Evolutionary conservation across 1,140 invertebrate genomes (phyloP), one percentile per base, ranked within the genome.

Genomic region (Brachionus rubens): DNA sequence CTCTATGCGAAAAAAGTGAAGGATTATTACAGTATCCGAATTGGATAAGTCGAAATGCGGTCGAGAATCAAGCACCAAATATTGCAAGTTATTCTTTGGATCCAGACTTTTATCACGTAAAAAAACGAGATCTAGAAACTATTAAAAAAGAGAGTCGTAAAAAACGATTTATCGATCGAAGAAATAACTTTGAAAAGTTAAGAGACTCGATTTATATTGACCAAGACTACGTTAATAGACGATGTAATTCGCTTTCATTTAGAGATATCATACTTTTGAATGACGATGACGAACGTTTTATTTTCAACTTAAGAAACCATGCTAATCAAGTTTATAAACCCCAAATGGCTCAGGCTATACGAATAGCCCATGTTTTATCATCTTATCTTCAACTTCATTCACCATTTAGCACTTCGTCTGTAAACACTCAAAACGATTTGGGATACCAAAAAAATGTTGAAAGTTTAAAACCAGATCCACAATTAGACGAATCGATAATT

Each of bases 201-300:
- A 48, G 68, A 48, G 68, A 72, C 50, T 72, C 68, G 10, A 54
- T 72, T 50, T 72, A 50, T 72, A 50, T 48, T 54, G 68, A 72
- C 24, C 30, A 36, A 16, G 33, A 72, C 21, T 1, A 28, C 28
- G 48, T 50, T 28, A 48, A 54, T 21, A 30, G 68, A 36, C 30
- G n/a, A 72, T 72, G 68, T 26, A 28, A 19, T 12, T 40, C 30
- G 21, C 21, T 50, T 3, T 50, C 50, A 40, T 72, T 72, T 40
- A 24, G 50, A 2, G 68, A 72, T 54, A 33, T 50, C 19, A 26
- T 72, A 10, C 30, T 33, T 48, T 24, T 72, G 24, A 72, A 72
- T 54, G 68, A 72, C n/a, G 68, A 72, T 24, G 68, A 72, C 24
- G 68, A 72, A 41, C 43, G 68, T 12, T 72, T 72, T 54, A 50